Evolutionary conservation across 2,113 vertebrate genomes (phyloP).

Genomic region (Equus quagga): DNA sequence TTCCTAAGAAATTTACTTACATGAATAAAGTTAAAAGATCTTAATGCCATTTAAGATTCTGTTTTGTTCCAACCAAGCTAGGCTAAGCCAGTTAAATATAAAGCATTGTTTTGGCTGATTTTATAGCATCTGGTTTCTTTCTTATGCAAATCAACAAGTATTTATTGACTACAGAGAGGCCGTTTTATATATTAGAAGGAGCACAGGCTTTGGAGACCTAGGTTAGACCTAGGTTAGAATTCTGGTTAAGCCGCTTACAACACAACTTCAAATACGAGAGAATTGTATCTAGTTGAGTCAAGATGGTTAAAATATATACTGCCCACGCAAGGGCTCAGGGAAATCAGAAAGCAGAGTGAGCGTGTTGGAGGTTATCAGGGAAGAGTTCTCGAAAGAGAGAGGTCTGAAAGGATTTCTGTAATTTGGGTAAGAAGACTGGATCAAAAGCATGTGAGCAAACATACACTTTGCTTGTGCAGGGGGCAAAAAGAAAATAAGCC

Average conservation of each 20-base stretch:
- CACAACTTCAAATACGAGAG: constrained; percentile 28
- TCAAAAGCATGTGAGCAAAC: neutral
- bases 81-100: constrained; percentile 28
- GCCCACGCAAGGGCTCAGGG: neutral
- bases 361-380: neutral
- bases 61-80: constrained; percentile 34
- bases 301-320: constrained; percentile 37
- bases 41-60: constrained; percentile 53
- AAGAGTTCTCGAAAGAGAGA: neutral
- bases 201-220: neutral
- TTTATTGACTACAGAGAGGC: constrained; percentile 29
- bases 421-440: constrained; percentile 25
- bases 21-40: constrained; percentile 23
- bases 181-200: constrained; percentile 35
- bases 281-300: constrained; percentile 29
- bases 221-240: constrained; percentile 43
- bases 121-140: constrained; percentile 34
- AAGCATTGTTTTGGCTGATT: constrained; percentile 34
- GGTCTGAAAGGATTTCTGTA: neutral
- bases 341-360: neutral
- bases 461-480: neutral
- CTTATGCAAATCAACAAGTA: constrained; percentile 27
- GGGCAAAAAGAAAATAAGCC: neutral
- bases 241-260: constrained; percentile 12
- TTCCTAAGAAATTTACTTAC: constrained; percentile 53